Percentiles rank a stretch among this genome's conserved stretches.
Conservation (phyloP, 2,888 invertebrate species). For the Cephus spinipes region DNA sequence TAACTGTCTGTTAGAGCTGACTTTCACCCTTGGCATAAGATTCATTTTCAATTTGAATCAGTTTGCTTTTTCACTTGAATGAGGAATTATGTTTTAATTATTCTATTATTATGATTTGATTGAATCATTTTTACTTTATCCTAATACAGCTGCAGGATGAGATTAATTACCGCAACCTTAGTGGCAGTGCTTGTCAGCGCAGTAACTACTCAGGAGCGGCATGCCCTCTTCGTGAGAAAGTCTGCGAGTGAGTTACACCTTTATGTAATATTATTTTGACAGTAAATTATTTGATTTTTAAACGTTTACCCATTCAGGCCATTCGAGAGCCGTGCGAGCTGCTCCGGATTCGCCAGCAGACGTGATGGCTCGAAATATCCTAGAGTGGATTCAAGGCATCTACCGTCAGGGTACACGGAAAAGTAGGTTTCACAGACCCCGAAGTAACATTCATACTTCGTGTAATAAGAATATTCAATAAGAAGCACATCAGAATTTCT, state of each 20-base stretch:
- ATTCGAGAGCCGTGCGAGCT: constrained; percentile 47
- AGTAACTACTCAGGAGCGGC: constrained; percentile 21
- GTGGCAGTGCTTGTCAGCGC: constrained; percentile 18
- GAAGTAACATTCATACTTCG: too few species aligned
- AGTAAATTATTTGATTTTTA: background rate
- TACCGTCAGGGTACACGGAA: constrained; percentile 73
- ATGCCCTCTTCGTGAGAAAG: constrained; percentile 16
- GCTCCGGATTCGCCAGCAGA: constrained; percentile 67
- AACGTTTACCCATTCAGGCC: constrained; percentile 33
- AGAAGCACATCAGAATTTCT: constrained; percentile 1
- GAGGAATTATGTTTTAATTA: too few species aligned
- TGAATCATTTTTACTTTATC: too few species aligned
- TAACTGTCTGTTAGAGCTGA: too few species aligned
- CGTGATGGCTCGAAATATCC: constrained; percentile 80
- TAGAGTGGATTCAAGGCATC: constrained; percentile 81
- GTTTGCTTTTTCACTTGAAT: too few species aligned
- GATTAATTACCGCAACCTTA: constrained; percentile 17
- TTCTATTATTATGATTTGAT: too few species aligned
- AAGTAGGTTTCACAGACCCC: constrained; percentile 62
- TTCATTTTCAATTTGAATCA: too few species aligned
- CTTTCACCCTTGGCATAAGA: too few species aligned
- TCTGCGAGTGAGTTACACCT: too few species aligned
- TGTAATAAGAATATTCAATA: constrained; percentile 7
- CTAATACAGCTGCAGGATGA: constrained; percentile 21
- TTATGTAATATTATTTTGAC: too few species aligned